Conservation (phyloP, 2,888 invertebrate genomes). For the Pimpla rufipes region DNA sequence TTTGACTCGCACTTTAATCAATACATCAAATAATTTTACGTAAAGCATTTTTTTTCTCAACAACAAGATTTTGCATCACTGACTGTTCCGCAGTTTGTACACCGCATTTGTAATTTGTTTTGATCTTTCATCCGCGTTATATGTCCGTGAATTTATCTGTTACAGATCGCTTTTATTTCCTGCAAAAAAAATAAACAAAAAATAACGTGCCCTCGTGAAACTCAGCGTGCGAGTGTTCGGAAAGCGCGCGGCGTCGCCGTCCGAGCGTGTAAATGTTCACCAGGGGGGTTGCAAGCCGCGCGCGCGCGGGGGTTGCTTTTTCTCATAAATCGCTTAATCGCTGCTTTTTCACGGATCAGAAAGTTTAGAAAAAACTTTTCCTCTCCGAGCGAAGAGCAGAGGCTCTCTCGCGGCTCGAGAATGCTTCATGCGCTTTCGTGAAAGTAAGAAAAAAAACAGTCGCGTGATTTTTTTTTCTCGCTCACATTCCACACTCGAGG, state of each 20-base stretch:
- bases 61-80: neutral
- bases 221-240: slow-evolving; percentile 34
- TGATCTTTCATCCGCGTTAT: no score
- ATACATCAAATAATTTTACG: neutral
- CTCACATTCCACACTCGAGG: slow-evolving; percentile 5
- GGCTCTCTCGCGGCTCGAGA: slow-evolving; percentile 68
- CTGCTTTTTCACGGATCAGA: slow-evolving; percentile 80
- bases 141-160: slow-evolving; percentile 8
- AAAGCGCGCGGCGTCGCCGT: slow-evolving; percentile 42
- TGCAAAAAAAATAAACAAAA: slow-evolving; percentile 24
- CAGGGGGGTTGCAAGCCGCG: slow-evolving; percentile 42
- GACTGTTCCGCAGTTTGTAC: neutral
- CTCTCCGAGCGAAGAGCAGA: slow-evolving; percentile 59
- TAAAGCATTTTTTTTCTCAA: neutral
- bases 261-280: slow-evolving; percentile 69
- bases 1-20: neutral
- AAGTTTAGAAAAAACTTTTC: slow-evolving; percentile 77
- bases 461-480: slow-evolving; percentile 11
- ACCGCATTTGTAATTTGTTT: neutral
- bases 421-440: slow-evolving; percentile 74
- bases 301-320: slow-evolving; percentile 26
- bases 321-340: slow-evolving; percentile 82
- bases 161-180: slow-evolving; percentile 8
- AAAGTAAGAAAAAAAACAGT: slow-evolving; percentile 30
- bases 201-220: slow-evolving; percentile 21